Conservation (phyloP, 2,797 vertebrate genomes). For the Rhinella marina region DNA sequence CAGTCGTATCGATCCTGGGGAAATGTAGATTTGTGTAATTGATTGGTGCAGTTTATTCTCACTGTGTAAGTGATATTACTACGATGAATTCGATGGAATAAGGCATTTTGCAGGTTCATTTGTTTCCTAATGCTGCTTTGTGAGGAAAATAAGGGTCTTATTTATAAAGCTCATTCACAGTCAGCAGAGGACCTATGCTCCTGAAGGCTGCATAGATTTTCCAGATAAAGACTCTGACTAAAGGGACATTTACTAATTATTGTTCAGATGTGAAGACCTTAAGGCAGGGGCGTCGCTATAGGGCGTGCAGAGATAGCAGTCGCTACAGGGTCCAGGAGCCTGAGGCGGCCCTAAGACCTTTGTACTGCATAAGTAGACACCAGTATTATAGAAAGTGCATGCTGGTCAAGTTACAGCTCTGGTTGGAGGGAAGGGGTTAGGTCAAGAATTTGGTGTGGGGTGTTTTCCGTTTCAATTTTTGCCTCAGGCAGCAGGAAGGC, state of each 20-base stretch:
- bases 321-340: too few species aligned
- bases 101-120: not conserved
- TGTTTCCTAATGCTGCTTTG: not conserved
- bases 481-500: too few species aligned
- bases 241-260: not conserved
- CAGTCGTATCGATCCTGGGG: not conserved
- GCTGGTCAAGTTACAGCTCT: too few species aligned
- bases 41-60: constrained; percentile 1
- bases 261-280: not conserved
- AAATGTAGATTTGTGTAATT: constrained; percentile 22
- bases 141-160: not conserved
- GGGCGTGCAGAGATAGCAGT: too few species aligned
- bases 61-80: constrained; percentile 4
- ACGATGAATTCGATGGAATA: not conserved
- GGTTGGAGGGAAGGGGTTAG: too few species aligned
- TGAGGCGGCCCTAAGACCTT: too few species aligned
- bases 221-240: not conserved
- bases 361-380: too few species aligned
- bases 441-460: too few species aligned
- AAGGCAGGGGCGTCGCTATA: not conserved
- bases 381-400: too few species aligned
- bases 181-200: not conserved
- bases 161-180: too few species aligned
- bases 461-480: too few species aligned
- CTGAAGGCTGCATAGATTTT: not conserved